These are phyloP conservation scores for Sitobion miscanthi DNA, from an alignment of 1,140 invertebrate species.

Conservation along the genomic window DNA sequence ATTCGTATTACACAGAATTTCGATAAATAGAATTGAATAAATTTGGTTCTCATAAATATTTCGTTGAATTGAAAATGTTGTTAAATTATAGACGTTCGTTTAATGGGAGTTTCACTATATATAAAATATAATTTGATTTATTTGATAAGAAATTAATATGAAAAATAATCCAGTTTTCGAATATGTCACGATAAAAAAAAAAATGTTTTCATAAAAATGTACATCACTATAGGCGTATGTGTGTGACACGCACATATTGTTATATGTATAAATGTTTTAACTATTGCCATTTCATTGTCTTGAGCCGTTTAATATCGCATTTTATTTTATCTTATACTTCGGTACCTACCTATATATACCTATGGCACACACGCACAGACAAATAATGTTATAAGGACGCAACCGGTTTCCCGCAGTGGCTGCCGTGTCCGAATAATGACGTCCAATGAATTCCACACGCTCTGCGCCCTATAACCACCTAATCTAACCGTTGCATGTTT, in stretches of 20 bases:
- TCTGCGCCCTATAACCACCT: background rate
- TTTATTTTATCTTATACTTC: background rate
- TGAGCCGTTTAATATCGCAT: background rate
- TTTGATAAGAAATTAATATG: no score
- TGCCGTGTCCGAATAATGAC: background rate
- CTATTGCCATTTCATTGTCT: background rate
- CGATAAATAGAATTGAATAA: no score
- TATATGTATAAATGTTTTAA: background rate
- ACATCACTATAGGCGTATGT: background rate
- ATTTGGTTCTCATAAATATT: no score
- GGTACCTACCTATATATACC: no score
- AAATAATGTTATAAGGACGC: background rate
- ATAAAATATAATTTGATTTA: no score
- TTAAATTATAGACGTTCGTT: no score
- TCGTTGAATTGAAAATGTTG: no score
- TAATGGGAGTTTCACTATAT: no score
- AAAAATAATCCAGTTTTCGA: no score
- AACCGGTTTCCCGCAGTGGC: slow-evolving; percentile 7
- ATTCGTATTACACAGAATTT: no score
- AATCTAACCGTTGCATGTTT: background rate
- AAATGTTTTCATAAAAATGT: no score
- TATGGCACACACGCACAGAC: background rate
- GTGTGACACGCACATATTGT: background rate
- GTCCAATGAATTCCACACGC: slow-evolving; percentile 6
- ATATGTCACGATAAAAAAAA: no score